These are phyloP conservation scores for Cyprinodon variegatus DNA, from an alignment of 2,113 vertebrate species.

Conservation along the genomic window DNA sequence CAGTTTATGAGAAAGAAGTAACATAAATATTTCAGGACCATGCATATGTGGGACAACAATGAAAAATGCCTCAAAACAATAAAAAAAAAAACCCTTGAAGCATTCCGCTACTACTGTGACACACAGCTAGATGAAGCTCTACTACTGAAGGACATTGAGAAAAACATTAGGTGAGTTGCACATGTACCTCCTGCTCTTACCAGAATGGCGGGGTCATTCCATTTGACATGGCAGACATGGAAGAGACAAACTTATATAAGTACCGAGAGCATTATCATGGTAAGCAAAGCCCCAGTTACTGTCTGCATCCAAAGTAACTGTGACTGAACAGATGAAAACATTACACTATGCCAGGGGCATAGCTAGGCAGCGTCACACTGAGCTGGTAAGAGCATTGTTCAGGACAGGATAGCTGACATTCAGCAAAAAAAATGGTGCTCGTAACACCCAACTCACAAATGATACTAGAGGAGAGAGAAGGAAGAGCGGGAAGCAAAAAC, in stretches of 20 bases:
- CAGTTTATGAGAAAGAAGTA: constrained; percentile 6
- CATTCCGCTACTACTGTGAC: constrained; percentile 35
- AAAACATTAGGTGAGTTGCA: constrained; percentile 48
- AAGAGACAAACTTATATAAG: constrained; percentile 98
- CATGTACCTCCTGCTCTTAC: constrained; percentile 99
- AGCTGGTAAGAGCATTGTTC: constrained; percentile 37
- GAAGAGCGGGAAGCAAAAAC: constrained; percentile 21
- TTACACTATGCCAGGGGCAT: constrained; percentile 39
- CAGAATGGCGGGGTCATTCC: constrained; percentile 93
- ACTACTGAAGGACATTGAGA: constrained; percentile 43
- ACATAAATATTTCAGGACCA: constrained; percentile 27
- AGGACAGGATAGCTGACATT: constrained; percentile 24
- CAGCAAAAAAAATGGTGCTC: constrained; percentile 28
- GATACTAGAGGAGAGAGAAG: constrained; percentile 21
- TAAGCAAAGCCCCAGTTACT: constrained; percentile 34
- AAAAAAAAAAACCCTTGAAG: constrained; percentile 3
- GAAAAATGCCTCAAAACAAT: neutral
- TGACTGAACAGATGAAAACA: constrained; percentile 32
- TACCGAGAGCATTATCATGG: constrained; percentile 76
- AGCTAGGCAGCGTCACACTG: constrained; percentile 23
- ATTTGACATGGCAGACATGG: constrained; percentile 93
- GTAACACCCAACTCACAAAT: constrained; percentile 37
- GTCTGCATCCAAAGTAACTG: constrained; percentile 13
- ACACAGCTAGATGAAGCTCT: constrained; percentile 44
- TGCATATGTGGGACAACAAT: constrained; percentile 38